Conservation (phyloP, 2,888 invertebrate genomes). For the Parnassius smintheus region DNA sequence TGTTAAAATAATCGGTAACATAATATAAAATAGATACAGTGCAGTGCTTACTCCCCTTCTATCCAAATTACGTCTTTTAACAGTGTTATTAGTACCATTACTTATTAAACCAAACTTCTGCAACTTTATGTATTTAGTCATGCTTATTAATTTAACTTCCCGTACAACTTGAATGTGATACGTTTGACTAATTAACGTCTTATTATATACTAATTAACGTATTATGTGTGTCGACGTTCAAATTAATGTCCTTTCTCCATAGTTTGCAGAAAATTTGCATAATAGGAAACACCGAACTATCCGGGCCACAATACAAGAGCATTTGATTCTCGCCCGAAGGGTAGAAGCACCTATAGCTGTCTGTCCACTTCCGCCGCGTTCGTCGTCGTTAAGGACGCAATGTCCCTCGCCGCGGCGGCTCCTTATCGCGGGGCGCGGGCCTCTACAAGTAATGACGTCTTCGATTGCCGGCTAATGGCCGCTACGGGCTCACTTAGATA, state of each 20-base stretch:
- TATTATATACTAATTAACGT: constrained; percentile 16
- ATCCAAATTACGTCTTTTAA: too few relatives aligned
- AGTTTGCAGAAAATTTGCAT: constrained; percentile 23
- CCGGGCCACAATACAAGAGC: constrained; percentile 13
- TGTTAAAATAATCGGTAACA: too few relatives aligned
- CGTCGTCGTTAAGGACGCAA: constrained; percentile 64
- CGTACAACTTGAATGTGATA: constrained; percentile 19
- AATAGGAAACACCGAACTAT: constrained; percentile 21
- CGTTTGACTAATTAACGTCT: constrained; percentile 15
- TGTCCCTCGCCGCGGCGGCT: constrained; percentile 43
- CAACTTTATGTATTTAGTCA: too few relatives aligned
- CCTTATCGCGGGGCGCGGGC: constrained; percentile 73
- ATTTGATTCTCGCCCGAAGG: constrained; percentile 30
- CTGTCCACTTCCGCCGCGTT: constrained; percentile 64
- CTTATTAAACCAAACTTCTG: too few relatives aligned
- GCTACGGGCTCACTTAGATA: constrained; percentile 77
- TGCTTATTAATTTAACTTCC: not conserved
- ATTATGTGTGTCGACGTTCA: constrained; percentile 21
- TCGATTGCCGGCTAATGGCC: constrained; percentile 78
- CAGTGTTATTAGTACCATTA: too few relatives aligned
- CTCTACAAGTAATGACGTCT: constrained; percentile 76
- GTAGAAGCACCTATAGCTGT: constrained; percentile 54
- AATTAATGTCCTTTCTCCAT: constrained; percentile 24
- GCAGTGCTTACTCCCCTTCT: too few relatives aligned
- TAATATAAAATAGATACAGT: too few relatives aligned